Base-by-base conservation (phyloP, 2,888 invertebrate genomes). In the Lasiommata megera region DNA sequence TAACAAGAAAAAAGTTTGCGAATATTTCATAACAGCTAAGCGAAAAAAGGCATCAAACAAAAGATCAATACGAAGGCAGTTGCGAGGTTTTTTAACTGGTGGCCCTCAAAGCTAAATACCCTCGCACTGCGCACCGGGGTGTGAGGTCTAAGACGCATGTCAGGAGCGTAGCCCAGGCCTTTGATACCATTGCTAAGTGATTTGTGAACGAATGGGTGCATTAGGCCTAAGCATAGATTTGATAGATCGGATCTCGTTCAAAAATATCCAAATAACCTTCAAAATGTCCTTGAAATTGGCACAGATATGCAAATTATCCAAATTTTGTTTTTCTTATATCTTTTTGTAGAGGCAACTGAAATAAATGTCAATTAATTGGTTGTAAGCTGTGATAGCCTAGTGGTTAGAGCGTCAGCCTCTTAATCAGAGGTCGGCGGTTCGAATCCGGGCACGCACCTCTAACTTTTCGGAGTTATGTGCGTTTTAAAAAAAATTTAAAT, bases 61-160 rank as follows among this genome's bases (percentile, higher is more conserved):
- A 89, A 87, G 90, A 89, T 87, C 76, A 68, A 73, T 64, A 70
- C 67, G 57, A 61, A 66, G 70, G 77, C 88, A 89, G 89, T 76
- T 73, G 85, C 88, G 89, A 89, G 86, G 77, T 79, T 68, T 66
- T 80, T 77, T 80, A 74, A 62, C 47, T 53, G 46, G 18, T 43
- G 41, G 53, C 53, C 53, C 57, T 31, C 16, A 53, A 28, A 56
- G 70, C 56, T 76, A 75, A 79, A 77, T 71, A 67, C 73, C 69
- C 88, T 88, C 89, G 86, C 85, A 83, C 88, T 89, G 89, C 84
- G 5, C 74, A 74, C 88, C 87, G 89, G 90, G 90, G 88, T 88
- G 90, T 83, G 83, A 79, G 88, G 88, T 85, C 85, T 76, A 80
- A 88, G 87, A 87, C 81, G 73, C 31, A 31, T 68, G 72, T 80